Conservation (phyloP, 2,113 vertebrate genomes). For the Maccullochella peelii region DNA sequence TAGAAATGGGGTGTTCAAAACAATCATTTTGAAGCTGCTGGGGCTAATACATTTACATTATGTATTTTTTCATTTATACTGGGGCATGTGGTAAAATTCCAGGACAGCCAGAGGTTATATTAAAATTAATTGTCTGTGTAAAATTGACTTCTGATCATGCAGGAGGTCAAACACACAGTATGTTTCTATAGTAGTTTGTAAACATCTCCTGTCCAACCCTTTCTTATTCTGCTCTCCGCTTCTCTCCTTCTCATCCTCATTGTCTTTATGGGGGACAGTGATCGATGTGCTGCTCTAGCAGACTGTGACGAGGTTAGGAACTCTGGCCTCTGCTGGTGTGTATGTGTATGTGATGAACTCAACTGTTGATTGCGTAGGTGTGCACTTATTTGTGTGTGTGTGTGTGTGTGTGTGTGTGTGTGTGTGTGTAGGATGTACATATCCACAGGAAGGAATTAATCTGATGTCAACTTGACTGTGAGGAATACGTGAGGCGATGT, state of each 20-base stretch:
- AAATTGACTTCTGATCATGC: slow-evolving; percentile 21
- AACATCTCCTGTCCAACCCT: slow-evolving; percentile 19
- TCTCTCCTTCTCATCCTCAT: slow-evolving; percentile 39
- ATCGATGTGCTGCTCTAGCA: slow-evolving; percentile 70
- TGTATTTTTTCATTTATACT: not conserved
- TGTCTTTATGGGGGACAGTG: slow-evolving; percentile 62
- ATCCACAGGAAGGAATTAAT: slow-evolving; percentile 36
- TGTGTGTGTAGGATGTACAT: slow-evolving; percentile 18
- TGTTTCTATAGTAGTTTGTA: slow-evolving; percentile 26
- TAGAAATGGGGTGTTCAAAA: not conserved
- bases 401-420: slow-evolving; percentile 19
- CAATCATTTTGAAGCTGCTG: slow-evolving; percentile 7
- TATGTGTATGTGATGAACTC: slow-evolving; percentile 46
- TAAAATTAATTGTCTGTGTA: not conserved
- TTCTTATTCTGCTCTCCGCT: slow-evolving; percentile 6
- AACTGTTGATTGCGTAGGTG: slow-evolving; percentile 20
- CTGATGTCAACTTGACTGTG: slow-evolving; percentile 47
- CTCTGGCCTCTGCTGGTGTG: slow-evolving; percentile 57
- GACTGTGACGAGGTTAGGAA: slow-evolving; percentile 67
- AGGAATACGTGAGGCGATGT: slow-evolving; percentile 26
- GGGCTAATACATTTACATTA: slow-evolving; percentile 1
- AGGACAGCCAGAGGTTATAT: not conserved
- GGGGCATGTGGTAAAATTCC: not conserved
- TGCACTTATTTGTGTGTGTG: slow-evolving; percentile 13
- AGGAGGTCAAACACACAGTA: slow-evolving; percentile 22